Evolutionary conservation across 2,797 vertebrate species (phyloP), one percentile per base, ranked within the genome.

Genomic region (Chromobotia macracanthus): DNA sequence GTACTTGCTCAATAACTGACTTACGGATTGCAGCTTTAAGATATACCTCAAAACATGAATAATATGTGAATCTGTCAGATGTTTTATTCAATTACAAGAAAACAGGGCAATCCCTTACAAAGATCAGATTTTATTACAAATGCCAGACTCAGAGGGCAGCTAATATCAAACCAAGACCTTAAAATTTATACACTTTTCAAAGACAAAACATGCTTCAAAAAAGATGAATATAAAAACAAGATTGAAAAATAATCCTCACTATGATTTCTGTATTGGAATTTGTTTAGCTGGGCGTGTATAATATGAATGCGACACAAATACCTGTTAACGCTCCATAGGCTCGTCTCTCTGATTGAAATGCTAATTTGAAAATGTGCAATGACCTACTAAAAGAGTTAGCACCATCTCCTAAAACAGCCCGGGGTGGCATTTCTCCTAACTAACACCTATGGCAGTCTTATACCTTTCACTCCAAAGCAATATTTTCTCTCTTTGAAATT

Each of bases 351-450:
- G 91, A 93, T 92, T 92, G 91, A 93, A 93, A 94, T 92, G 92
- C 91, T 92, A 93, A 94, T 92, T 93, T 93, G 87, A 48, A 92
- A 94, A 93, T 92, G 91, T 93, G 90, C 91, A 90, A 89, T 92
- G 91, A 93, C 91, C 92, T 91, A 89, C 90, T 85, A 89, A 75
- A 89, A 74, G 84, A 87, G 86, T 87, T 79, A 21, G 85, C 84
- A 87, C 89, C 86, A 84, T 87, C 82, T 82, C 80, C 82, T 85
- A 70, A 85, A 92, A 93, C 91, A 93, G 92, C 91, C 90, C 1
- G 84, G 88, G 91, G 92, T 91, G 89, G 89, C 88, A 90, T 92
- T 91, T 92, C 92, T 91, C 91, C 91, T 92, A 90, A 94, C 92
- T 93, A 93, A 93, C 92, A 93, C 88, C 82, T 77, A 85, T 41